Evolutionary conservation across 2,888 invertebrate genomes (phyloP), one percentile per base, ranked within the genome.

Genomic region (Callyntrura guangdongensis): DNA sequence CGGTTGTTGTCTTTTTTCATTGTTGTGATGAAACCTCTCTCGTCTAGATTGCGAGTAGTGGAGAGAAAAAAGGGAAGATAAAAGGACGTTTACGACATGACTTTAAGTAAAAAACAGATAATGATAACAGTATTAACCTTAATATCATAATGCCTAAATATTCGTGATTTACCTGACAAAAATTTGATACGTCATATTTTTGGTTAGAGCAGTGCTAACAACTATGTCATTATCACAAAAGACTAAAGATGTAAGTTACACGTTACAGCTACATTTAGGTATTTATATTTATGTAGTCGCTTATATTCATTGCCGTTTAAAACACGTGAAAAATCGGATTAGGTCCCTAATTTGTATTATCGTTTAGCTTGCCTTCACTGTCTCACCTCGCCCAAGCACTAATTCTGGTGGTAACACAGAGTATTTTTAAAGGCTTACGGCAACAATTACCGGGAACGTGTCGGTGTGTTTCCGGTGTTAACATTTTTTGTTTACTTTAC

Each of bases 81-180:
- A 77, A 77, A 49, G 74, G 74, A 77, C 49, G 14, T 77, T 77
- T 77, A 22, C 14, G 47, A 14, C 74, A 77, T 49, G 74, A 77
- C 14, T 77, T 49, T 47, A 1, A 47, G 1, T 2, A 49, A 77
- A 77, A 36, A 77, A 77, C 74, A 45, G 36, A 81, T 36, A 59
- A 77, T 77, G 22, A 79, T 79, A 59, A 20, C 59, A 14, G 59
- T 81, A 81, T 81, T 79, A 81, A 81, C 81, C 59, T 81, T 81
- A 81, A 79, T 79, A 56, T 56, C n/a, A 74, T 69, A 36, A 36
- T 56, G 17, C n/a, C 11, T 45, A 72, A 4, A 47, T 47, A 11
- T n/a, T 47, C 27, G 0, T 74, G 64, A 36, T 64, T 25, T 69
- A n/a, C 6, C 6, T 69, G 25, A n/a, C 4, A 74, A 45, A 74